These are phyloP conservation scores for Orgyia antiqua DNA, from an alignment of 2,888 invertebrate genomes.

Conservation along the genomic window DNA sequence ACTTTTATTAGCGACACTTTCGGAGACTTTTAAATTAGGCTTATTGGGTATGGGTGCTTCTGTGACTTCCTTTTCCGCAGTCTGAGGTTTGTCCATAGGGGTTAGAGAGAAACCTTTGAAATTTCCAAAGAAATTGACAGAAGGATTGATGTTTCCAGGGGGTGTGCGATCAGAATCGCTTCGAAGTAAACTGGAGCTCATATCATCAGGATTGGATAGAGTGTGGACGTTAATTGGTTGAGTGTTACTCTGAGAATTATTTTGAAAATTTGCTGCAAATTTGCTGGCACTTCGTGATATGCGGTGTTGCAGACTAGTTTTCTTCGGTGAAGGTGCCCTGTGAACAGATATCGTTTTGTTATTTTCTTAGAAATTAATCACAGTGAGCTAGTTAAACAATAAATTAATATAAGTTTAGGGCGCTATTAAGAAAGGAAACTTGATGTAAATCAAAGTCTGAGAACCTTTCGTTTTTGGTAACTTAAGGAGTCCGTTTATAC, in stretches of 20 bases:
- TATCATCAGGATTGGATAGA: constrained; percentile 82
- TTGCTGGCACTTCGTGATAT: constrained; percentile 67
- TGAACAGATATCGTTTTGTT: constrained; percentile 8
- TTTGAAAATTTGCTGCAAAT: constrained; percentile 67
- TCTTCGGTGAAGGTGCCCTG: constrained; percentile 69
- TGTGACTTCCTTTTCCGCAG: constrained; percentile 24
- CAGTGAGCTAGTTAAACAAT: no score
- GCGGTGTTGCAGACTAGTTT: constrained; percentile 62
- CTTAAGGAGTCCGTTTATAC: no score
- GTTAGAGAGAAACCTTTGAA: constrained; percentile 91
- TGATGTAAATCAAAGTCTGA: no score
- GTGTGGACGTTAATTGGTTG: constrained; percentile 69
- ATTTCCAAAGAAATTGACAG: constrained; percentile 87
- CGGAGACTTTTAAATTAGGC: constrained; percentile 20
- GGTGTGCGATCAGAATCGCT: constrained; percentile 71
- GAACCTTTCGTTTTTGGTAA: no score
- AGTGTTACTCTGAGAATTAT: constrained; percentile 47
- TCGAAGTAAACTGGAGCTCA: constrained; percentile 82
- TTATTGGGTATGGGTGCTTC: constrained; percentile 16
- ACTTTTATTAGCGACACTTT: constrained; percentile 49
- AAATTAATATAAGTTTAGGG: no score
- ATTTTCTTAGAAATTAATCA: no score
- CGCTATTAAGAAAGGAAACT: no score
- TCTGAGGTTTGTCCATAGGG: constrained; percentile 76
- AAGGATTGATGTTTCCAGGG: constrained; percentile 62